A percentile compares a stretch with the other conserved stretches of the same genome.
These are phyloP conservation scores for Neomorphus geoffroyi DNA, from an alignment of 2,797 vertebrate genomes.

Conservation along the genomic window DNA sequence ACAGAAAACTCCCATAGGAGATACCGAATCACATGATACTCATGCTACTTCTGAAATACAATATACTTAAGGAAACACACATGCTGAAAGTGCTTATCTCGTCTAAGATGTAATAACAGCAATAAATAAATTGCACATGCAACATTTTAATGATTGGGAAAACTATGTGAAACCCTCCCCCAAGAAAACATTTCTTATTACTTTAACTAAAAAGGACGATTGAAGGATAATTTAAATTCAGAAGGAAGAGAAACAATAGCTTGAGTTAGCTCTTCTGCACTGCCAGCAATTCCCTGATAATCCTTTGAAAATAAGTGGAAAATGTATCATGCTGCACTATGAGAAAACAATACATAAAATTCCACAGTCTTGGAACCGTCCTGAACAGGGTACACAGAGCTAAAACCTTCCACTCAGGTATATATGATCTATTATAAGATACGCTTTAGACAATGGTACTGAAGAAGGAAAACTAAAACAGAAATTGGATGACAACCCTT, in stretches of 20 bases:
- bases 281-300: neutral
- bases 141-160: neutral
- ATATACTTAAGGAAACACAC: slow-evolving; percentile 7
- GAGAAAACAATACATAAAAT: neutral
- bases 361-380: neutral
- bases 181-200: neutral
- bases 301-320: neutral
- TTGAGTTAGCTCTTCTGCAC: neutral
- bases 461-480: neutral
- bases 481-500: neutral
- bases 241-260: neutral
- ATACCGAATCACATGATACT: neutral
- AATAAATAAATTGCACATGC: neutral
- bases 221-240: neutral
- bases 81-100: neutral
- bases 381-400: neutral
- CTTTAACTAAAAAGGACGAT: neutral
- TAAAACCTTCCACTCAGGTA: neutral
- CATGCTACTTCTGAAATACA: slow-evolving; percentile 1
- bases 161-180: neutral
- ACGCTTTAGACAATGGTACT: neutral
- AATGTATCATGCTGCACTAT: neutral
- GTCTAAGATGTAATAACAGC: neutral
- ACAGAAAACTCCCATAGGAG: slow-evolving; percentile 64
- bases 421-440: neutral